Conservation (phyloP, 53 echinoderm and acorn worm species). For the Holothuria leucospilota region DNA sequence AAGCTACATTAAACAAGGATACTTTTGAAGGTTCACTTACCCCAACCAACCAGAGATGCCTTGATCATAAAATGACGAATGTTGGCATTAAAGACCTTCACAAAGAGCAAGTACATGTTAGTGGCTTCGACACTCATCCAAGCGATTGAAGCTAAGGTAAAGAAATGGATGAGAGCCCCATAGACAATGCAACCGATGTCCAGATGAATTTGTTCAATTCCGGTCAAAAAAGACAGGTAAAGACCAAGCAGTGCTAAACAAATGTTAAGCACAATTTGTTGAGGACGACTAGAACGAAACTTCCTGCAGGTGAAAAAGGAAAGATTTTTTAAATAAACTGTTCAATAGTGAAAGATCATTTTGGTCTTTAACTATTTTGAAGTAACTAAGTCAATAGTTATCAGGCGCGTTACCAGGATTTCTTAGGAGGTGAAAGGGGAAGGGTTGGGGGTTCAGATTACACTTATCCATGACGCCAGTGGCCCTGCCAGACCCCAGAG, state of each 20-base stretch:
- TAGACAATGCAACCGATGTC: background rate
- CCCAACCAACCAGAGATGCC: slow-evolving; percentile 23
- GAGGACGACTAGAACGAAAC: slow-evolving; percentile 36
- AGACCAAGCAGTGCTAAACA: slow-evolving; percentile 49
- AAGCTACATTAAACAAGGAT: too few species aligned
- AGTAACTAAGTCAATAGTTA: too few species aligned
- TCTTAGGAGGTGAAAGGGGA: too few species aligned
- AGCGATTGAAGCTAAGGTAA: slow-evolving; percentile 33
- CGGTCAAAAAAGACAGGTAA: slow-evolving; percentile 7
- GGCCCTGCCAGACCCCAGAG: too few species aligned
- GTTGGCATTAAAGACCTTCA: slow-evolving; percentile 7
- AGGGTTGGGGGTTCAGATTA: too few species aligned
- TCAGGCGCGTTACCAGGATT: too few species aligned
- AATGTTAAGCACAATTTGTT: slow-evolving; percentile 36
- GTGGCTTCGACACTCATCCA: slow-evolving; percentile 53
- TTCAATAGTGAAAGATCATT: too few species aligned
- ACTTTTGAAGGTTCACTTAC: background rate
- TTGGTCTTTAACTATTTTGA: too few species aligned
- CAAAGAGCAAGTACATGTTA: slow-evolving; percentile 38
- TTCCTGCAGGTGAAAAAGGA: slow-evolving; percentile 34
- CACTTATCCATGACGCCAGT: too few species aligned
- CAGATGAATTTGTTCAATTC: slow-evolving; percentile 29
- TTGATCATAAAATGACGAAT: slow-evolving; percentile 16
- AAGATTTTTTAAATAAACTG: too few species aligned
- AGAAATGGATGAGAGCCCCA: slow-evolving; percentile 41